Evolutionary conservation across 1,140 invertebrate species (phyloP), one percentile per base, ranked within the genome.

Genomic region (Gerris buenoi): DNA sequence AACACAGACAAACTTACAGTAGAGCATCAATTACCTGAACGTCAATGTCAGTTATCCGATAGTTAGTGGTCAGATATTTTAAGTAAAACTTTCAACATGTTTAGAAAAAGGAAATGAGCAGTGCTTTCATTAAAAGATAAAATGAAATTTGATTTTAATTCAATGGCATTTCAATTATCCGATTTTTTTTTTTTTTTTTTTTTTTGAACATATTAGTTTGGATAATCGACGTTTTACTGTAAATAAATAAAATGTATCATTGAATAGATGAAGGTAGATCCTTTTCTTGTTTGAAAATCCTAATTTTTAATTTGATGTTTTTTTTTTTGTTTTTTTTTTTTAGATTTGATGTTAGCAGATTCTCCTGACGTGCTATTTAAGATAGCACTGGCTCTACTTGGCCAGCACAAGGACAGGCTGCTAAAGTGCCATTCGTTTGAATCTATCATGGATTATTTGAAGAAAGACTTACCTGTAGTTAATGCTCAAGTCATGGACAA

Each of bases 361-460:
- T 93, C 91, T 1, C 75, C 81, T 23, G 91, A 96, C 74, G 87
- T 94, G 0, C 84, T 97, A 64, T 95, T 96, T 73, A 87, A 91
- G 71, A 88, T 97, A 33, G 91, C 93, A 0, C 75, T 97, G 26
- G 86, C 90, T 1, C 76, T 98, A 27, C 79, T 98, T 3, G 85
- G 86, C 0, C 86, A 88, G 28, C 91, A 96, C 77, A 89, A 90
- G 74, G 87, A 93, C 67, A 84, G 88, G 18, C 80, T 98, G 57
- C 79, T 96, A 72, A 77, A 83, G 27, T 93, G 92, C 71, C 86
- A 90, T 68, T 90, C 87, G 71, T 95, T 97, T 77, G 95, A 98
- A 78, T 86, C 90, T 71, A 89, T 94, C 3, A 95, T 96, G 82
- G 89, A 93, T 69, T 96, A 93, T 72, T 79, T 97, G 13, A 97